Conservation (phyloP, 1,140 invertebrate species). For the Pseudomyrmex gracilis region DNA sequence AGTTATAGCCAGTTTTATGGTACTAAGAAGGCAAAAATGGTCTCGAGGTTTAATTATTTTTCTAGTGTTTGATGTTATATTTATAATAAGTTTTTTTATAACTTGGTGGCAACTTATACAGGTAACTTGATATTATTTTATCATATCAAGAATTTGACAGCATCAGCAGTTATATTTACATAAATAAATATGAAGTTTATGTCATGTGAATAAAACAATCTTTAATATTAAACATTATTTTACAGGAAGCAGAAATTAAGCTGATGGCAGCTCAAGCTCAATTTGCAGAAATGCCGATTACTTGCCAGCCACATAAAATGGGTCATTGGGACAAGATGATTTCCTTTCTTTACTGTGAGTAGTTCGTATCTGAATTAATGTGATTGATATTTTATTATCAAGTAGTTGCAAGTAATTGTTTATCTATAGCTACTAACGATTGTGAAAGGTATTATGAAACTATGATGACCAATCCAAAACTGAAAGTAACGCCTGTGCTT, state of each 20-base stretch:
- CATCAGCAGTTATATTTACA: conserved; percentile 16
- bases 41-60: conserved; percentile 67
- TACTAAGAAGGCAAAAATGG: conserved; percentile 57
- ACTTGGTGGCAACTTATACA: conserved; percentile 77
- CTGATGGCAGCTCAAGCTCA: conserved; percentile 66
- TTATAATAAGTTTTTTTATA: conserved; percentile 75
- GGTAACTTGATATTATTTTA: conserved; percentile 63
- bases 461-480: conserved; percentile 71
- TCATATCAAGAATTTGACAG: not conserved
- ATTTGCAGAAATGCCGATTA: conserved; percentile 67
- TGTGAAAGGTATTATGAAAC: conserved; percentile 76
- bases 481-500: conserved; percentile 76
- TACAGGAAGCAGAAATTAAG: conserved; percentile 78
- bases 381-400: not conserved
- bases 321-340: conserved; percentile 52
- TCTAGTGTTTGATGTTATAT: conserved; percentile 62
- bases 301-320: conserved; percentile 75
- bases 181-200: not conserved
- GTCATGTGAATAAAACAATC: not conserved
- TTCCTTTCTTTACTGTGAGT: conserved; percentile 47
- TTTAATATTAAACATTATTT: conserved; percentile 22
- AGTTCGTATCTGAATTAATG: not conserved
- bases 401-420: not conserved
- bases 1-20: conserved; percentile 57
- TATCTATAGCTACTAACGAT: conserved; percentile 62